phyloP scores from a whole-genome alignment of 2,113 vertebrate genomes.

The Tenebrosternarchus preto region DNA sequence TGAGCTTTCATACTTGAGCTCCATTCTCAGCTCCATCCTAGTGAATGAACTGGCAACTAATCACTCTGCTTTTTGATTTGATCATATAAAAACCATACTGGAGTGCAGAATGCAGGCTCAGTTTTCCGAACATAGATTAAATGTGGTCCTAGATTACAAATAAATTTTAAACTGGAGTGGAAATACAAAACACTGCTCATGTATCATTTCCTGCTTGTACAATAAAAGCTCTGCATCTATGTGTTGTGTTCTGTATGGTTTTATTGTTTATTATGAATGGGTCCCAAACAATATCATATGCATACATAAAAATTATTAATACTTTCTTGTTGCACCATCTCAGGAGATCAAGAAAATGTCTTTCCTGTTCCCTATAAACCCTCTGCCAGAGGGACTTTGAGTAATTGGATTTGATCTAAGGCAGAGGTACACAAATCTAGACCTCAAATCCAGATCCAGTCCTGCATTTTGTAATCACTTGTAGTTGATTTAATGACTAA shows the following conservation, averaged over 20 bases:
- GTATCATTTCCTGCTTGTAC: constrained; percentile 16
- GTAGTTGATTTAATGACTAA: too few species aligned
- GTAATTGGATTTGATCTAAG: too few species aligned
- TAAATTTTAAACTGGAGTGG: constrained; percentile 1
- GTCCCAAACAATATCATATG: too few species aligned
- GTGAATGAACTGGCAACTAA: constrained; percentile 35
- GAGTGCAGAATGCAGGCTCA: constrained; percentile 28
- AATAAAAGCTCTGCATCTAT: constrained; percentile 35
- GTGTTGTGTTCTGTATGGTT: background rate
- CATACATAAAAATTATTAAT: too few species aligned
- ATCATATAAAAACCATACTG: constrained; percentile 4
- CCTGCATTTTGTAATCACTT: too few species aligned
- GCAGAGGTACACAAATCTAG: too few species aligned
- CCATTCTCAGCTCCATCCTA: constrained; percentile 30
- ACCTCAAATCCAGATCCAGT: too few species aligned
- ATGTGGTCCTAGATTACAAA: constrained; percentile 3
- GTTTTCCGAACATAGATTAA: constrained; percentile 6
- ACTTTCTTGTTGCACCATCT: too few species aligned
- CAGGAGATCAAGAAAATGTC: too few species aligned
- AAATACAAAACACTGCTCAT: constrained; percentile 20
- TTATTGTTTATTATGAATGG: too few species aligned
- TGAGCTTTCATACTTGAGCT: constrained; percentile 27
- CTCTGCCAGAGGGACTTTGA: too few species aligned
- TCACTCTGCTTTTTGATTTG: constrained; percentile 1
- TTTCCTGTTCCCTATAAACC: too few species aligned